These are phyloP conservation scores for Nomada fucata DNA, from an alignment of 2,888 invertebrate species.

Conservation along the genomic window DNA sequence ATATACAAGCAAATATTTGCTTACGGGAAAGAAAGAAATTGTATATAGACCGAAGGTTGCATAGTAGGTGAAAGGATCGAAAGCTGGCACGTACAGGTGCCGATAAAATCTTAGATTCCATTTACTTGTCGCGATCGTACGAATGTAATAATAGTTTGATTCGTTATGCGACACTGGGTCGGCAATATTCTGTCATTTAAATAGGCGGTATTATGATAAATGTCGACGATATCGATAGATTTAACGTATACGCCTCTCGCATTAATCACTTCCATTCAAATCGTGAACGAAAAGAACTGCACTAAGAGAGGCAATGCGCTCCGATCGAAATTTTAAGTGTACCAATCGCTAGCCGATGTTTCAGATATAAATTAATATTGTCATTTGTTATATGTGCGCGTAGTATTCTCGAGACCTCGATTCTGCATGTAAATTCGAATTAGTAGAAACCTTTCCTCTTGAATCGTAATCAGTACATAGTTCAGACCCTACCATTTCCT, in stretches of 20 bases:
- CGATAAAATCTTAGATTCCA: slow-evolving; percentile 33
- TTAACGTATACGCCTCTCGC: slow-evolving; percentile 54
- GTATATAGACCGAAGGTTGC: background rate
- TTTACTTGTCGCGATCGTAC: slow-evolving; percentile 3
- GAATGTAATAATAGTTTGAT: slow-evolving; percentile 7
- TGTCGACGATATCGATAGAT: slow-evolving; percentile 4
- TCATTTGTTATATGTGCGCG: too few species aligned
- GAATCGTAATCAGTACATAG: background rate
- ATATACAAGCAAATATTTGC: slow-evolving; percentile 21
- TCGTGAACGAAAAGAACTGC: too few species aligned
- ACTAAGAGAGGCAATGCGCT: background rate
- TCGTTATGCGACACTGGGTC: too few species aligned
- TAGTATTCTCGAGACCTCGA: too few species aligned
- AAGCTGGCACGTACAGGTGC: slow-evolving; percentile 21
- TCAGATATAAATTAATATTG: too few species aligned
- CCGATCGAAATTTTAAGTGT: too few species aligned
- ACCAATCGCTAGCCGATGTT: too few species aligned
- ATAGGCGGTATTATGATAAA: background rate
- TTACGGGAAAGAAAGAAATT: background rate
- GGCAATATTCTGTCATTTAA: background rate
- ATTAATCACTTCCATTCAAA: background rate
- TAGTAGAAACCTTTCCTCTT: too few species aligned
- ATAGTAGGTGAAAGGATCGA: background rate
- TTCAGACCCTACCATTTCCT: slow-evolving; percentile 13
- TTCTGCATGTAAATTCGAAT: too few species aligned